These are phyloP conservation scores for Chloroceryle amazona DNA, from an alignment of 2,797 vertebrate species.

Conservation along the genomic window DNA sequence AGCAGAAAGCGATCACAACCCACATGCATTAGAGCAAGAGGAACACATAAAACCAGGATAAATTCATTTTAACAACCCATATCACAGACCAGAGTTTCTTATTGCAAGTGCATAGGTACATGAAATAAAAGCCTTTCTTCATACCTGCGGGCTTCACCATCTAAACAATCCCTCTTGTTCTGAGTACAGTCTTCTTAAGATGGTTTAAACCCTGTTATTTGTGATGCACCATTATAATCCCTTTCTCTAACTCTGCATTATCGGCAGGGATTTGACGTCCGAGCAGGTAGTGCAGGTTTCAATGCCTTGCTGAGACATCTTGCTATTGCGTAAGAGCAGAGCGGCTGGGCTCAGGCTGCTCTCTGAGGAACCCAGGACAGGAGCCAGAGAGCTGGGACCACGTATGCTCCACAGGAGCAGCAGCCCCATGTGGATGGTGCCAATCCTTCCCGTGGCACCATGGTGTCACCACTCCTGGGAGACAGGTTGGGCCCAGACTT, in stretches of 20 bases:
- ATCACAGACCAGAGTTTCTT: not conserved
- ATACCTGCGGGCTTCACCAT: conserved; percentile 3
- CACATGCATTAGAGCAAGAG: not conserved
- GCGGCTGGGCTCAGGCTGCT: not conserved
- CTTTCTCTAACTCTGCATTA: conserved; percentile 37
- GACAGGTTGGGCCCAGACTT: not conserved
- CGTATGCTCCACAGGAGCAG: not conserved
- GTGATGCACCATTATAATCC: conserved; percentile 54
- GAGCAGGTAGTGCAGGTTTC: conserved; percentile 6
- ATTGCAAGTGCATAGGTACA: not conserved
- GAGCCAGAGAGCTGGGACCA: not conserved
- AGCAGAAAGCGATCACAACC: not conserved
- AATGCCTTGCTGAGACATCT: conserved; percentile 22
- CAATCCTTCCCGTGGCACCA: not conserved
- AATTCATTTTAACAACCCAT: not conserved
- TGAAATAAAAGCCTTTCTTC: conserved; percentile 3
- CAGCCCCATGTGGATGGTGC: accelerated
- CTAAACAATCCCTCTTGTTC: conserved; percentile 40
- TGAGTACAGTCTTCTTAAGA: conserved; percentile 39
- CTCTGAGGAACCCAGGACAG: not conserved
- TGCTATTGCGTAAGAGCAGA: not conserved
- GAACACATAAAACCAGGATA: not conserved
- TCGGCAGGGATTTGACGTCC: conserved; percentile 60
- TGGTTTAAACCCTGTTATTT: conserved; percentile 53
- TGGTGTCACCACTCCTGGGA: accelerated